These are phyloP conservation scores for Acanthiza pusilla DNA, from an alignment of 2,797 vertebrate species.

Conservation along the genomic window DNA sequence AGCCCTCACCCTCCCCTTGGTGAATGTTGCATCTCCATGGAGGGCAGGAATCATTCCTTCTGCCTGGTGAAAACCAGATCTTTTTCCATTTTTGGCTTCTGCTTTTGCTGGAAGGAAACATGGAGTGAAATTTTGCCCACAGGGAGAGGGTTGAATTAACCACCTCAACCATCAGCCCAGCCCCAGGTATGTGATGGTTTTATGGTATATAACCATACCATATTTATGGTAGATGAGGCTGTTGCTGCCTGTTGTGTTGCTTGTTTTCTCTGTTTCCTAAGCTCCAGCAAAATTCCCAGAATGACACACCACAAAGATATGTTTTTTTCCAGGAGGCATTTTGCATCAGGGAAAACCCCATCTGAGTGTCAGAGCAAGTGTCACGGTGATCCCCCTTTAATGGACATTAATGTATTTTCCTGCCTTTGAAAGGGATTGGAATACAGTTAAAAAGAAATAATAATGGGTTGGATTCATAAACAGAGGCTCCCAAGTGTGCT, in stretches of 20 bases:
- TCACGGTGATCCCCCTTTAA: background rate
- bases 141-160: background rate
- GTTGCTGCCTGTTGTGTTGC: no score
- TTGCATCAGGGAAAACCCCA: slow-evolving; percentile 10
- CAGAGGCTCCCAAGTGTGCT: background rate
- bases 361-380: background rate
- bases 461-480: background rate
- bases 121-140: background rate
- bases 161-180: background rate
- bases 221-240: no score
- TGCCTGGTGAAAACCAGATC: background rate
- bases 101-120: background rate
- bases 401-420: slow-evolving; percentile 16
- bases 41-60: background rate
- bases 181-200: background rate
- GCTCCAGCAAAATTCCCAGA: background rate
- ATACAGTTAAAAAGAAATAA: background rate
- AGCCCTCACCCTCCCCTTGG: background rate
- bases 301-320: background rate
- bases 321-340: background rate
- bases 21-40: background rate
- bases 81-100: background rate
- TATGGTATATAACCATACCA: no score
- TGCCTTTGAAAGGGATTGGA: background rate
- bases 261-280: background rate